A percentile compares a stretch with the other conserved stretches of the same genome.
Conservation (phyloP, 1,140 invertebrate genomes). For the Diprion similis region DNA sequence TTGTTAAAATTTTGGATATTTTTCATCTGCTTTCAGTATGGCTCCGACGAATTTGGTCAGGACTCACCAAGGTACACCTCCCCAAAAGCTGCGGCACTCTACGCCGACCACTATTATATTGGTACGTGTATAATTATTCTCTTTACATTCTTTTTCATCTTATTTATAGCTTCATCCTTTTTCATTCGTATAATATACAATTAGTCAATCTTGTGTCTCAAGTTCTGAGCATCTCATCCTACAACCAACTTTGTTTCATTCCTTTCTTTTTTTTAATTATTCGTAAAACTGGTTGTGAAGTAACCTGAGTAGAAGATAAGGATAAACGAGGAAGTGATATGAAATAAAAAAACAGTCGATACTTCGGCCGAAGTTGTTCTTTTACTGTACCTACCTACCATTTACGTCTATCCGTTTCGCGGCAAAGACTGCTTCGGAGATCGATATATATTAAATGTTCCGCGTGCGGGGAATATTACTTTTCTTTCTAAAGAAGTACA, state of each 20-base stretch:
- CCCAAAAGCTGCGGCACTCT: constrained; percentile 71
- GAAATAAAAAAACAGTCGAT: too few relatives aligned
- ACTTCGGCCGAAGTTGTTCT: too few relatives aligned
- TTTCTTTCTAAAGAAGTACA: constrained; percentile 49
- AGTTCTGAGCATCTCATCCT: too few relatives aligned
- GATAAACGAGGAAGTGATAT: too few relatives aligned
- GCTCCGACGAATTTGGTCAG: constrained; percentile 87
- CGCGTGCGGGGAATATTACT: constrained; percentile 46
- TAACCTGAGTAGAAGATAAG: neutral
- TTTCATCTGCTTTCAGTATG: constrained; percentile 73
- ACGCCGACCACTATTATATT: constrained; percentile 61
- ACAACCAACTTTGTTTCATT: neutral
- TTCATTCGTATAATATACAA: neutral
- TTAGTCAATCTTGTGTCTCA: too few relatives aligned
- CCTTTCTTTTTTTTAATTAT: neutral
- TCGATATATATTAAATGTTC: constrained; percentile 38
- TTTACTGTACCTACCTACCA: too few relatives aligned
- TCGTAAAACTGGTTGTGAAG: neutral
- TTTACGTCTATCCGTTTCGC: too few relatives aligned
- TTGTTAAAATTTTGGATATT: constrained; percentile 24
- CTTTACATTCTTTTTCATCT: too few relatives aligned
- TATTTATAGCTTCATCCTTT: neutral
- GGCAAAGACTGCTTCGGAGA: neutral
- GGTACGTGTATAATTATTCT: constrained; percentile 44
- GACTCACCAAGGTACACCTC: constrained; percentile 87